These are phyloP conservation scores for Lemur catta DNA, from an alignment of 2,797 vertebrate species.

Conservation along the genomic window DNA sequence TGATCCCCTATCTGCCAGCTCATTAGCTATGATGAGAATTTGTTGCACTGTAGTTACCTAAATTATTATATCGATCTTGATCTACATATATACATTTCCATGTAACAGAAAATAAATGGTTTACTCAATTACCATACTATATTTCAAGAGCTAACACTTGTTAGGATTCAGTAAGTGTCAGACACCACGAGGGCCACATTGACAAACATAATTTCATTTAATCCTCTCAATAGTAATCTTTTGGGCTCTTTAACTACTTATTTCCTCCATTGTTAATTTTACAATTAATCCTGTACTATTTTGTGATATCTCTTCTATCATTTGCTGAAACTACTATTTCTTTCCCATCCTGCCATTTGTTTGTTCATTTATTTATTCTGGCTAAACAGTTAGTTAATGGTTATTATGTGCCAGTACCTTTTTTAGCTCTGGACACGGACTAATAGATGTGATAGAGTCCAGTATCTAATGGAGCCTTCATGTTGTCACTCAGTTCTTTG, in stretches of 20 bases:
- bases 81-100: not conserved
- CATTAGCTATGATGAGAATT: not conserved
- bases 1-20: not conserved
- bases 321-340: not conserved
- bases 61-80: not conserved
- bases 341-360: not conserved
- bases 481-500: not conserved
- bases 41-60: not conserved
- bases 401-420: not conserved
- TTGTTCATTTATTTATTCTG: not conserved
- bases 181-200: not conserved
- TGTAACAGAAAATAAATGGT: not conserved
- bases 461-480: not conserved
- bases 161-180: not conserved
- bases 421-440: not conserved
- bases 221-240: not conserved
- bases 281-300: not conserved
- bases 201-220: not conserved
- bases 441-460: not conserved
- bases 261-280: not conserved
- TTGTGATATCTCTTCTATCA: not conserved
- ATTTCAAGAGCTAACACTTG: not conserved
- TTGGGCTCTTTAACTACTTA: not conserved
- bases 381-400: not conserved
- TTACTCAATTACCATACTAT: not conserved